Percentiles rank a stretch among this genome's conserved stretches.
These are phyloP conservation scores for Campopleginae sp. DNA, from an alignment of 2,888 invertebrate genomes.

Conservation along the genomic window DNA sequence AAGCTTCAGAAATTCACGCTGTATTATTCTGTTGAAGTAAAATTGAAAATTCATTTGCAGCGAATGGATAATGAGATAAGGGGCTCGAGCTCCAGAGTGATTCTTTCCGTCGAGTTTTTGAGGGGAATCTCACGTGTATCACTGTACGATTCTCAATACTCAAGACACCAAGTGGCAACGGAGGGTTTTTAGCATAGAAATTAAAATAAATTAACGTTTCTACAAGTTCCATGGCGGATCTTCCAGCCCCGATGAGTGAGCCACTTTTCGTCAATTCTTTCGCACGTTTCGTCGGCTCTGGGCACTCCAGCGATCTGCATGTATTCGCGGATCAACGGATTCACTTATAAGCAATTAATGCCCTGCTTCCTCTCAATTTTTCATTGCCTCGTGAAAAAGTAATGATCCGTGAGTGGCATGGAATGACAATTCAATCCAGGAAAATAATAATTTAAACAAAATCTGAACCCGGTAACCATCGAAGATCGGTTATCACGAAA, in stretches of 20 bases:
- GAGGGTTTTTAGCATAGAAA: slow-evolving; percentile 44
- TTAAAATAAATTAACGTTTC: slow-evolving; percentile 56
- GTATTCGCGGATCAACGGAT: neutral
- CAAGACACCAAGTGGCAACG: neutral
- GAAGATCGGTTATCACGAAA: too few relatives aligned
- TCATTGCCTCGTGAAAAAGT: neutral
- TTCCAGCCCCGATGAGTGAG: neutral
- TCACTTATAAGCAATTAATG: neutral
- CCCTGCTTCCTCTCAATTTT: neutral
- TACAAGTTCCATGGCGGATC: slow-evolving; percentile 38
- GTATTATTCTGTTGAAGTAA: slow-evolving; percentile 52
- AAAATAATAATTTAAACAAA: too few relatives aligned
- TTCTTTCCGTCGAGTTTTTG: slow-evolving; percentile 25
- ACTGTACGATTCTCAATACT: neutral
- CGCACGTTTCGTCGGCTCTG: neutral
- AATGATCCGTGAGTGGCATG: neutral
- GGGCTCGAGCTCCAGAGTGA: slow-evolving; percentile 7
- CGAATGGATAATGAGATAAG: slow-evolving; percentile 54
- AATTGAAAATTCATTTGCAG: slow-evolving; percentile 61
- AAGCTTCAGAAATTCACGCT: slow-evolving; percentile 34
- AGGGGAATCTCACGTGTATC: neutral
- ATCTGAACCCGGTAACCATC: too few relatives aligned
- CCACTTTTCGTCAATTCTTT: slow-evolving; percentile 9
- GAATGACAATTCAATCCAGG: too few relatives aligned
- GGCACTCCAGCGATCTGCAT: neutral